Base-by-base conservation (phyloP, 2,113 vertebrate genomes). In the Pelodiscus sinensis region DNA sequence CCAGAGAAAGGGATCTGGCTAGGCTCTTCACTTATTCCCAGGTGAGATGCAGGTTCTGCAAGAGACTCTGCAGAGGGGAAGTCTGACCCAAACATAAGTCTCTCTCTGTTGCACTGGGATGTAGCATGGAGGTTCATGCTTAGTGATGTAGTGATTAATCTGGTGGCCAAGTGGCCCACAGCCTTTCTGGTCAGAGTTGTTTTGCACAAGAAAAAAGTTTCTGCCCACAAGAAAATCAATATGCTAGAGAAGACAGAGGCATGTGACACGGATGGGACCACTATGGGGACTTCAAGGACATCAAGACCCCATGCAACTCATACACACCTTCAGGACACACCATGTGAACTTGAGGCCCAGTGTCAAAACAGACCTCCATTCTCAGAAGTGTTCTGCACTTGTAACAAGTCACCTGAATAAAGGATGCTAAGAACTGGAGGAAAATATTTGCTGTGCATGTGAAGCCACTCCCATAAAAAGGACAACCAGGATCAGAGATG, bases 21-120 rank as follows among this genome's bases (percentile, higher is more conserved):
- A 1, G 13, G 44, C 79, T 8, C 29, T 14, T 21, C 0, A 0
- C 13, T 9, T 56, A 75, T 0, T 0, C 7, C 52, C 65, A n/a
- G 58, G 16, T 19, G 78, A 65, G 58, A 54, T 91, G 54, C 21
- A 82, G 52, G 35, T 19, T 50, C 44, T 82, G 62, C 78, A 79
- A 21, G 85, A 52, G 21, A 81, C 18, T 35, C 38, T 58, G 19
- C 13, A 56, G 55, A 38, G 24, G 50, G 24, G 8, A 31, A 71
- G 11, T 56, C 56, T 27, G 35, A 44, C 84, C n/a, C 12, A 0
- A 19, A 29, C 5, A 51, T 9, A 85, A 82, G 79, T 19, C 24
- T 52, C 11, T 60, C 29, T 52, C 11, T 60, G 62, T 9, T 65
- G 50, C 2, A 10, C 1, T 55, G 55, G 2, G 73, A 50, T 51